phyloP scores from a whole-genome alignment of 2,888 invertebrate species.

The Drosophila helvetica region DNA sequence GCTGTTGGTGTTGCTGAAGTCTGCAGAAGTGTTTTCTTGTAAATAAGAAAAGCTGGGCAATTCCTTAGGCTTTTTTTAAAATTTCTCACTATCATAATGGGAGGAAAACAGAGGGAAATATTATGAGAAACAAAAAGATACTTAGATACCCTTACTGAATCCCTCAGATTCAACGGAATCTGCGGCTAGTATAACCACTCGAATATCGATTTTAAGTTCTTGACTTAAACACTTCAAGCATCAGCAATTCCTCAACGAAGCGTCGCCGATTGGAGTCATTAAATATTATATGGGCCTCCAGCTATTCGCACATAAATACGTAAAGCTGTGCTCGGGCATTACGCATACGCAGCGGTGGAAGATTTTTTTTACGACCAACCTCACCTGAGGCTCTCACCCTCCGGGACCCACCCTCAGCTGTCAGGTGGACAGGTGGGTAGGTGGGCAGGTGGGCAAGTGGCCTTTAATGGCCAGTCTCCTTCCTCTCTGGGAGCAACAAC shows the following conservation, averaged over 20 bases:
- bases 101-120: too few relatives aligned
- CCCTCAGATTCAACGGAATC: not conserved
- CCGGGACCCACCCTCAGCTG: not conserved
- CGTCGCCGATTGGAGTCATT: slow-evolving; percentile 5
- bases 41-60: too few relatives aligned
- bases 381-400: slow-evolving; percentile 54
- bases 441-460: slow-evolving; percentile 65
- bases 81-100: too few relatives aligned
- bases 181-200: not conserved
- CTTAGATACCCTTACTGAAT: too few relatives aligned
- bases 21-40: slow-evolving; percentile 1
- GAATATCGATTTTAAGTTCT: not conserved
- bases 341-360: slow-evolving; percentile 60
- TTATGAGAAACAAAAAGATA: too few relatives aligned
- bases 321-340: slow-evolving; percentile 54
- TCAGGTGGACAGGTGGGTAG: slow-evolving; percentile 58
- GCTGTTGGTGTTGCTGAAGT: slow-evolving; percentile 17
- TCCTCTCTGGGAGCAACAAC: slow-evolving; percentile 9
- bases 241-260: slow-evolving; percentile 20
- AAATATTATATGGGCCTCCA: slow-evolving; percentile 26
- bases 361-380: slow-evolving; percentile 55
- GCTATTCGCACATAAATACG: slow-evolving; percentile 36
- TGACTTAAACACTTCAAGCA: not conserved
- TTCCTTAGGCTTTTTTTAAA: too few relatives aligned
- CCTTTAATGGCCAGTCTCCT: slow-evolving; percentile 54